Base-by-base conservation (phyloP, 1,140 invertebrate species). In the Orchestia grillus region DNA sequence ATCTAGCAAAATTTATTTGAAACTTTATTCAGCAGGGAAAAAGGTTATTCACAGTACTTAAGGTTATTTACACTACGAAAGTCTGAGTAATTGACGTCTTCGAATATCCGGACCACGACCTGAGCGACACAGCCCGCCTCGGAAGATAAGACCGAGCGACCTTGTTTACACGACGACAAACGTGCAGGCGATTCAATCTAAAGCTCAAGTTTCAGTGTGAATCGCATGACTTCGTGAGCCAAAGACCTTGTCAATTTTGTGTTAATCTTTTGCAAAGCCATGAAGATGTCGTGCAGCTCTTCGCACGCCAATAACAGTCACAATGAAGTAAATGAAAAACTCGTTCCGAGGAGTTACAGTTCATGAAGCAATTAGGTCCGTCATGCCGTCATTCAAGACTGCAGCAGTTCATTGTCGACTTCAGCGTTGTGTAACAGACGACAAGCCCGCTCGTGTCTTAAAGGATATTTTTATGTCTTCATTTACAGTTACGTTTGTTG, bases 221-320 rank as follows among this genome's bases (percentile, higher is more conserved):
- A 77, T 77, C 62, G 62, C 28, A 23, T 36, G 62, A 36, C 62
- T 77, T 77, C 62, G 62, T 77, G 62, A 77, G 62, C 62, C 3
- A 28, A 77, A 77, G 11, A 77, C 62, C 62, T 23, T 77, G 62
- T 23, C 62, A 77, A 77, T 77, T 77, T 77, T 77, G 62, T 28
- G 62, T 77, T 77, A 77, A 77, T 77, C 62, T 77, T 77, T 77
- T 77, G 62, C 36, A 77, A 77, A 77, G 62, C 62, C 62, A 77
- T 77, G 62, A 77, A 77, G 62, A 77, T 77, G 62, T 77, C 62
- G 62, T 77, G 62, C 62, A 36, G 28, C 62, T 77, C 62, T 36
- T 36, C 28, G 62, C 62, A 19, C 28, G 11, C 62, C 11, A 77
- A 77, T 77, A 77, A 77, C 62, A 77, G 62, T 77, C 62, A 77